A percentile compares a stretch with the other conserved stretches of the same genome.
Conservation (phyloP, 2,797 vertebrate genomes). For the Bradypus variegatus region DNA sequence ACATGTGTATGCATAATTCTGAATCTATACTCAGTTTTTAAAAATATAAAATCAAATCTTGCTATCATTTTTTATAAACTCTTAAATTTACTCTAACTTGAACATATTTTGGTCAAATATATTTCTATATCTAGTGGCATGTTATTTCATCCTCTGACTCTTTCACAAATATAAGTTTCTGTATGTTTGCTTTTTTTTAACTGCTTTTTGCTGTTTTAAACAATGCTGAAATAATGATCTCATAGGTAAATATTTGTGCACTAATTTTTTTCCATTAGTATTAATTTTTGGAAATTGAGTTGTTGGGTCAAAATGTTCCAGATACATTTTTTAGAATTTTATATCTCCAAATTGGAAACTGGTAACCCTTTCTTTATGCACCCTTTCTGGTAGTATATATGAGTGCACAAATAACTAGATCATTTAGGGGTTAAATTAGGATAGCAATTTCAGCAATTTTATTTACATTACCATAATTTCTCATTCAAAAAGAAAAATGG, state of each 20-base stretch:
- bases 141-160: not conserved
- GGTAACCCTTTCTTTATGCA: not conserved
- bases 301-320: not conserved
- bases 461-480: not conserved
- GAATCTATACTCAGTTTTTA: not conserved
- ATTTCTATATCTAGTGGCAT: not conserved
- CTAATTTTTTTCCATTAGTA: not conserved
- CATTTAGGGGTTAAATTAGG: not conserved
- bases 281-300: not conserved
- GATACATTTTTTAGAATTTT: not conserved
- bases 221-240: not conserved
- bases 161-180: not conserved
- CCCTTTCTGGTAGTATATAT: not conserved
- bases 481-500: constrained; percentile 7
- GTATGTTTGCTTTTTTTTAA: not conserved
- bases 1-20: not conserved
- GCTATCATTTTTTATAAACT: not conserved
- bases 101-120: not conserved
- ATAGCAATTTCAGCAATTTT: not conserved
- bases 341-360: not conserved
- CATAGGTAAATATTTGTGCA: not conserved
- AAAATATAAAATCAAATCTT: not conserved
- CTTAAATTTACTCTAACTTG: not conserved
- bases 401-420: not conserved
- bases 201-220: not conserved